Evolutionary conservation across 37 sponge, comb jelly and placozoan genomes (phyloP).

Genomic region (Bolinopsis microptera): DNA sequence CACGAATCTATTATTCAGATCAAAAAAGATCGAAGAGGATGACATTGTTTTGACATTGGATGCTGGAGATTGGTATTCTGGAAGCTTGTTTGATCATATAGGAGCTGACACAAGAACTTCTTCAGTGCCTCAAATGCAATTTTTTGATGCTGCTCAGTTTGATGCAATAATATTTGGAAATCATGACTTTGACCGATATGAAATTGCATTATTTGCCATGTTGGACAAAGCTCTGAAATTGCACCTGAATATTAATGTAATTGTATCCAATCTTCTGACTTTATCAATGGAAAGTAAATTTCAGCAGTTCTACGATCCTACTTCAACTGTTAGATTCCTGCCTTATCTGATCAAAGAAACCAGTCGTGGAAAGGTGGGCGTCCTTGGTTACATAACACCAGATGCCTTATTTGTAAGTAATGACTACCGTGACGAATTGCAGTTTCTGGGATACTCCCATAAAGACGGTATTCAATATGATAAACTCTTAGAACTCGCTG

Average conservation of each 20-base stretch:
- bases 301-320: neutral
- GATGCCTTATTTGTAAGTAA: slow-evolving; percentile 48
- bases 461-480: neutral
- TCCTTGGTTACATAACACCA: slow-evolving; percentile 56
- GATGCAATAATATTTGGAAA: slow-evolving; percentile 61
- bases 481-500: slow-evolving; percentile 19
- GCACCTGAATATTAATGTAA: neutral
- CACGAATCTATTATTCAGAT: neutral
- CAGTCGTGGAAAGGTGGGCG: neutral
- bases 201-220: neutral
- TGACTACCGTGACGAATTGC: slow-evolving; percentile 11
- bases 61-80: slow-evolving; percentile 64
- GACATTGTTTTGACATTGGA: slow-evolving; percentile 42
- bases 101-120: neutral
- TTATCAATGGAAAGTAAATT: neutral
- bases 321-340: neutral
- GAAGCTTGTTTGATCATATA: slow-evolving; percentile 17
- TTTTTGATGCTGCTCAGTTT: slow-evolving; percentile 26
- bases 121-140: slow-evolving; percentile 41
- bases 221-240: neutral
- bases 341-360: slow-evolving; percentile 14
- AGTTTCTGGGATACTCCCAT: slow-evolving; percentile 3
- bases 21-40: neutral
- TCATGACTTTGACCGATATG: slow-evolving; percentile 50
- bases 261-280: neutral